Evolutionary conservation across 2,113 vertebrate species (phyloP).

Genomic region (Grammomys dolichurus): DNA sequence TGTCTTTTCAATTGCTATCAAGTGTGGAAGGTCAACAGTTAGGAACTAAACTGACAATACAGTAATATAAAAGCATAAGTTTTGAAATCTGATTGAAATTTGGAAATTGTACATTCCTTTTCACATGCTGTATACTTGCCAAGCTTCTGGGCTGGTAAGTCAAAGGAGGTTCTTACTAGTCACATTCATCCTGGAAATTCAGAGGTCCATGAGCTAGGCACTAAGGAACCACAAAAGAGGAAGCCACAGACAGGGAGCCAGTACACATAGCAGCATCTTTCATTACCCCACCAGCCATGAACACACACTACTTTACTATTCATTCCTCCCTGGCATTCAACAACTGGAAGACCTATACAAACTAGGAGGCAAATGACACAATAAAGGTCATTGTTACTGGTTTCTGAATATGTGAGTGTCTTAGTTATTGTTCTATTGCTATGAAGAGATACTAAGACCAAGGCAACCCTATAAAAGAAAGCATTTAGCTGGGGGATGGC

Average conservation of each 20-base stretch:
- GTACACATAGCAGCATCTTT: constrained; percentile 73
- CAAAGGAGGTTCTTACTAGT: constrained; percentile 79
- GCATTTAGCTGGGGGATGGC: not conserved
- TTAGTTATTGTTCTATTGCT: not conserved
- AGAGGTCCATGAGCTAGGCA: constrained; percentile 74
- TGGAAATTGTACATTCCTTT: constrained; percentile 75
- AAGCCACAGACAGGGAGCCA: constrained; percentile 64
- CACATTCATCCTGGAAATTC: constrained; percentile 58
- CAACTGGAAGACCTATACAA: constrained; percentile 76
- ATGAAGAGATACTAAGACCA: not conserved
- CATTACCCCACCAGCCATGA: constrained; percentile 75
- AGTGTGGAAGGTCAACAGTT: constrained; percentile 21
- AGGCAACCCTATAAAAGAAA: not conserved
- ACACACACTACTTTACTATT: constrained; percentile 81
- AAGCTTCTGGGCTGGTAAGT: constrained; percentile 68
- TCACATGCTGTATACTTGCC: constrained; percentile 41
- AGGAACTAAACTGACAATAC: constrained; percentile 39
- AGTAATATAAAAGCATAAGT: constrained; percentile 73
- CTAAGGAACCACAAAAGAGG: constrained; percentile 69
- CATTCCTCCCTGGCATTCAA: constrained; percentile 77
- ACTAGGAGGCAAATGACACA: constrained; percentile 63
- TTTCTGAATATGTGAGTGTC: constrained; percentile 46
- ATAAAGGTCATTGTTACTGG: constrained; percentile 75
- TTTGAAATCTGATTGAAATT: constrained; percentile 72
- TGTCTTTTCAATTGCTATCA: constrained; percentile 54